Conservation (phyloP, 2,888 invertebrate genomes). For the Cataglyphis livida region DNA sequence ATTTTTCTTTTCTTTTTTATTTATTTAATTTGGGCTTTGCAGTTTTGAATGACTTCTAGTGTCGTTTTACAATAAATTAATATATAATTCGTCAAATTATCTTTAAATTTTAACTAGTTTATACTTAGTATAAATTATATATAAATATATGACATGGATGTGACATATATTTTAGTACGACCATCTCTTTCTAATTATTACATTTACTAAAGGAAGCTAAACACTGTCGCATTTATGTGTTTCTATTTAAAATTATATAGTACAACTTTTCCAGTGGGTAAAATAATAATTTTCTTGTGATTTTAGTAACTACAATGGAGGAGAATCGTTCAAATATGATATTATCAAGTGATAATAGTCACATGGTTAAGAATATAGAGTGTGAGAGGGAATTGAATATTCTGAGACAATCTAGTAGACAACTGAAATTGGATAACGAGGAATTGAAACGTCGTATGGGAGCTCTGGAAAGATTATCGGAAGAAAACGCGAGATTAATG, state of each 20-base stretch:
- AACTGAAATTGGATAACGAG: conserved; percentile 88
- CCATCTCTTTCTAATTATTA: neutral
- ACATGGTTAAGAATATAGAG: conserved; percentile 78
- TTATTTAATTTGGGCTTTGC: no score
- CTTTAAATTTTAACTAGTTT: neutral
- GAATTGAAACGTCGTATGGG: conserved; percentile 88
- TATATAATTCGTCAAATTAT: neutral
- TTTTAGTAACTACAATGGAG: conserved; percentile 74
- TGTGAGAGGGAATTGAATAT: conserved; percentile 86
- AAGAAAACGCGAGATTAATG: conserved; percentile 87
- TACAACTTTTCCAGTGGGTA: conserved; percentile 1
- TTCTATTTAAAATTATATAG: neutral
- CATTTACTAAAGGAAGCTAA: neutral
- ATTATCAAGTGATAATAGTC: conserved; percentile 68
- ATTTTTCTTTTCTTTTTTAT: no score
- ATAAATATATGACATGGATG: conserved; percentile 20
- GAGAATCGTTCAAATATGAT: conserved; percentile 66
- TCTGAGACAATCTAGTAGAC: conserved; percentile 86
- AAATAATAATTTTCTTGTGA: conserved; percentile 47
- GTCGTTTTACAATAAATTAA: no score
- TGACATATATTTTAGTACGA: conserved; percentile 11
- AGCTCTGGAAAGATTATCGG: conserved; percentile 88
- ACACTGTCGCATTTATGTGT: conserved; percentile 26
- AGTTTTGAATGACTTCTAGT: no score
- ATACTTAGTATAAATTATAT: conserved; percentile 7